phyloP scores from a whole-genome alignment of 1,140 invertebrate genomes.

The Pseudomyrmex sp. region DNA sequence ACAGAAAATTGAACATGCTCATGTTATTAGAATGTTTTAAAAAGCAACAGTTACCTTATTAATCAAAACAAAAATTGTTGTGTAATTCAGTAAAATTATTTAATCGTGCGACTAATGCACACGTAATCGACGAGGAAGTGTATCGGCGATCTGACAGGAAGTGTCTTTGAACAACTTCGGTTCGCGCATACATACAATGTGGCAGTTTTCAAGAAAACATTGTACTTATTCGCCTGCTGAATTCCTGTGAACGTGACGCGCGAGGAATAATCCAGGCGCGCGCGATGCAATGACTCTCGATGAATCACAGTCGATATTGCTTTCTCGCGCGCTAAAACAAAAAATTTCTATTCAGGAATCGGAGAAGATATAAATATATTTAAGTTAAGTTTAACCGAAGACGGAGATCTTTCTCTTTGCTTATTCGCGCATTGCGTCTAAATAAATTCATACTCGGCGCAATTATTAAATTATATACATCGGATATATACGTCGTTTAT shows the following conservation, averaged over 20 bases:
- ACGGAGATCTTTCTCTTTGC: no score
- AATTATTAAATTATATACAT: slow-evolving; percentile 17
- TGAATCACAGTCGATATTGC: background rate
- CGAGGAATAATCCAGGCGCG: slow-evolving; percentile 24
- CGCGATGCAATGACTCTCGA: background rate
- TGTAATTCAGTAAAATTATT: background rate
- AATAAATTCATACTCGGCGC: background rate
- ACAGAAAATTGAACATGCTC: no score
- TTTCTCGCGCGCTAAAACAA: background rate
- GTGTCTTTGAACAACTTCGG: background rate
- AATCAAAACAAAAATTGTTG: no score
- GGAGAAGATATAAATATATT: background rate
- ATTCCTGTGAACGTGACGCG: slow-evolving; percentile 14
- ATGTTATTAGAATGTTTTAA: no score
- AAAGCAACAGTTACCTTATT: no score
- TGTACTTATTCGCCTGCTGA: background rate
- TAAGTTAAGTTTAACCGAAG: no score
- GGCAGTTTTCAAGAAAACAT: background rate
- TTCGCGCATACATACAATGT: background rate
- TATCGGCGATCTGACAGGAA: no score
- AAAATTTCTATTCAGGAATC: background rate
- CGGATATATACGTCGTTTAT: slow-evolving; percentile 35
- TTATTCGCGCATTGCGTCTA: background rate
- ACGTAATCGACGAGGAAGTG: no score
- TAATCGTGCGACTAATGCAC: background rate